Base-by-base conservation (phyloP, 2,888 invertebrate species). In the Apocheima hispidaria region DNA sequence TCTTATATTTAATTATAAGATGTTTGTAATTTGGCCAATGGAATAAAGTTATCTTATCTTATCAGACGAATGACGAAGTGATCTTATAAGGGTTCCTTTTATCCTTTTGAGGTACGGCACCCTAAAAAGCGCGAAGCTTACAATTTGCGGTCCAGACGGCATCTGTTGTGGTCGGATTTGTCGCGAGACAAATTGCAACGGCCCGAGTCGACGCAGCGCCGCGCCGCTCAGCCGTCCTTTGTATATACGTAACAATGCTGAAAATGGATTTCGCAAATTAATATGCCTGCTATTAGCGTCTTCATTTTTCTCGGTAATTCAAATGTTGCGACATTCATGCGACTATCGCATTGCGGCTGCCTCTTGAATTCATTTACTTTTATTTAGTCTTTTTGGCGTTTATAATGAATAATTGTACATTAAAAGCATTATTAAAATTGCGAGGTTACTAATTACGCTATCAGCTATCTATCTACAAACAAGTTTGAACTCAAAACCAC, bases 141-240 rank as follows among this genome's bases (percentile, higher is more conserved):
- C 75, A 71, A 75, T 75, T 70, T 72, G 63, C 69, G 74, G 69
- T 81, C 82, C 79, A 83, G 83, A 83, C 83, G 86, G 84, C 83
- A 86, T 85, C 82, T 87, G 90, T 86, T 84, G 86, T 81, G 87
- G 86, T 77, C 78, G 86, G 88, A 86, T 89, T 89, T 89, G 88
- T 88, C 87, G 84, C 71, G 75, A 82, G 85, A 89, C 88, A 89
- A 90, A 90, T 91, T 88, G 89, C 88, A 85, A 79, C 78, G 79
- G 44, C 77, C 65, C 73, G 73, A 74, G 75, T 65, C 73, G 77
- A 73, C 71, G 69, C 70, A 62, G 66, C 66, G 72, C 72, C 58
- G 66, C 66, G 72, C 72, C 58, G 55, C 53, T 55, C 36, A 57
- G 70, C 78, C 74, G 77, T 86, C 82, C 79, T 82, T 82, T 86